phyloP scores from a whole-genome alignment of 2,113 vertebrate species.

The Nothobranchius kuhntae region DNA sequence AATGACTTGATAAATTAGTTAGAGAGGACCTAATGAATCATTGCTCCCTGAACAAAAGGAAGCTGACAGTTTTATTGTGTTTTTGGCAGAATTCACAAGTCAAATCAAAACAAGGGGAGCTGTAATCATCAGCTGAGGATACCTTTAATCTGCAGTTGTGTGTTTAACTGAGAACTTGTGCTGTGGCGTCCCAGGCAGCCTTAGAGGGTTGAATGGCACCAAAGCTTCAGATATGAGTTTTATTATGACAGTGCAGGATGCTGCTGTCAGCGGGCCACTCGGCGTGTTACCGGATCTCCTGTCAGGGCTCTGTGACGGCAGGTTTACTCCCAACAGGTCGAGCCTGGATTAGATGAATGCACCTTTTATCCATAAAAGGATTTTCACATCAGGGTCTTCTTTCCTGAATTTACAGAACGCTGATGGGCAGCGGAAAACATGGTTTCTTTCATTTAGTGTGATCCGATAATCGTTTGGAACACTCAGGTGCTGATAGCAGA shows the following conservation, averaged over 20 bases:
- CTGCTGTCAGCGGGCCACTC: conserved; percentile 27
- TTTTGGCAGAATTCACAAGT: conserved; percentile 17
- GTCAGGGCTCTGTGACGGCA: neutral
- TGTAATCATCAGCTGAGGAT: conserved; percentile 23
- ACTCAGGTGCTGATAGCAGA: too few relatives aligned
- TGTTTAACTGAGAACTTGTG: conserved; percentile 3
- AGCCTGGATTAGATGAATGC: conserved; percentile 7
- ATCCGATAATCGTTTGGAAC: neutral
- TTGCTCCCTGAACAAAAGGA: conserved; percentile 41
- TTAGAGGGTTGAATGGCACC: neutral
- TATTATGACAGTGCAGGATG: conserved; percentile 40
- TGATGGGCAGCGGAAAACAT: neutral
- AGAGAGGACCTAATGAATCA: conserved; percentile 36
- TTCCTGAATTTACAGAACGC: conserved; percentile 10
- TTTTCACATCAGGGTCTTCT: conserved; percentile 5
- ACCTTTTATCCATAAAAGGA: conserved; percentile 17
- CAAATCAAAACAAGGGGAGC: conserved; percentile 11
- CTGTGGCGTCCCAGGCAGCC: neutral
- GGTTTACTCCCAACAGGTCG: conserved; percentile 18
- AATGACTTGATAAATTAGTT: conserved; percentile 41
- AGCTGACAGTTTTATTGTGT: conserved; percentile 36
- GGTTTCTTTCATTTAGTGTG: conserved; percentile 5
- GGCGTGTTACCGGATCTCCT: neutral
- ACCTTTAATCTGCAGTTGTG: neutral
- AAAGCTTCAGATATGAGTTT: conserved; percentile 24